Percentiles rank a stretch among this genome's conserved stretches.
These are phyloP conservation scores for Centropus unirufus DNA, from an alignment of 2,113 vertebrate genomes.

Conservation along the genomic window DNA sequence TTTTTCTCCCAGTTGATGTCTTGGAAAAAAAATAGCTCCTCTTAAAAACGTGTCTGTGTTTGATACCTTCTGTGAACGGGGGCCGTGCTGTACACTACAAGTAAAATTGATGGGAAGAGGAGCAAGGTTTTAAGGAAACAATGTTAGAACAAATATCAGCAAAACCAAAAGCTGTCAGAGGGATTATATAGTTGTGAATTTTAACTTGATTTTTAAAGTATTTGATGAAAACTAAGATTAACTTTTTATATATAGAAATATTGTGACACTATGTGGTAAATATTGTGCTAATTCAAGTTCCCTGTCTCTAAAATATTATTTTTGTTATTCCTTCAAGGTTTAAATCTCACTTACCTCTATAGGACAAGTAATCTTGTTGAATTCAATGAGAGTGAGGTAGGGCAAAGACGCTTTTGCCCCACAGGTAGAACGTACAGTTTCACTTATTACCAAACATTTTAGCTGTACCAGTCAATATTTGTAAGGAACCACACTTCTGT, in stretches of 20 bases:
- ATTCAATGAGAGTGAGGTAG: constrained; percentile 36
- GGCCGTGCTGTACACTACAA: constrained; percentile 20
- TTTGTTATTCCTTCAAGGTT: constrained; percentile 62
- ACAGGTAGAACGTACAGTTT: not conserved
- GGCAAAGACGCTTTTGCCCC: constrained; percentile 27
- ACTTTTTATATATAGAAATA: constrained; percentile 62
- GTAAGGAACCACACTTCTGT: constrained; percentile 9
- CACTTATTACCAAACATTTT: not conserved
- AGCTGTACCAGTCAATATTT: not conserved
- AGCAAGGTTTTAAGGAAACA: constrained; percentile 25
- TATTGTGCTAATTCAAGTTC: constrained; percentile 62
- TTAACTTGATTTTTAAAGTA: constrained; percentile 67
- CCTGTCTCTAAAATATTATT: constrained; percentile 65
- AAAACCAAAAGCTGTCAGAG: constrained; percentile 78
- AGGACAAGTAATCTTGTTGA: constrained; percentile 36
- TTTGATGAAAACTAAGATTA: constrained; percentile 71
- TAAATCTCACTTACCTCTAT: constrained; percentile 62
- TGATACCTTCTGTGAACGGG: constrained; percentile 58
- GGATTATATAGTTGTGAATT: constrained; percentile 68
- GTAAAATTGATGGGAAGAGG: constrained; percentile 9
- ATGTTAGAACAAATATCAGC: constrained; percentile 70
- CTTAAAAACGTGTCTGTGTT: constrained; percentile 33
- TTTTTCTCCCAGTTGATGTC: constrained; percentile 44
- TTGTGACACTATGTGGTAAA: constrained; percentile 68
- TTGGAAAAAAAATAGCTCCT: constrained; percentile 27